Conservation (phyloP, 2,113 vertebrate genomes). For the Pampusana beccarii region DNA sequence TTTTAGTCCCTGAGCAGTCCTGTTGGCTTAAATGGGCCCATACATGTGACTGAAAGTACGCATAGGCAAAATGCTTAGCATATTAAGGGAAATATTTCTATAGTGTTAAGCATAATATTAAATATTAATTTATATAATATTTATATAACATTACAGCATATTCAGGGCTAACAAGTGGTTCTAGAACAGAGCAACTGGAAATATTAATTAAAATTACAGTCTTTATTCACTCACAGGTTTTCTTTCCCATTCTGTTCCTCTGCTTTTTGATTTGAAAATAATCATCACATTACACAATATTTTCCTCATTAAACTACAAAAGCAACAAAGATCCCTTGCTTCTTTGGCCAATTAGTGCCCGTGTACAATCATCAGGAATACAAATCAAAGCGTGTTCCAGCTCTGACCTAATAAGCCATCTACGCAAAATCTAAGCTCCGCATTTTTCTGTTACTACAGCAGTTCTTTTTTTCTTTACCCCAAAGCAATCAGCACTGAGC, state of each 20-base stretch:
- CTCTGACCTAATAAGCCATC: constrained; percentile 19
- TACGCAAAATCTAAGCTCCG: not conserved
- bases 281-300: constrained; percentile 39
- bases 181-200: not conserved
- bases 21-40: not conserved
- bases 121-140: not conserved
- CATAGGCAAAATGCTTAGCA: not conserved
- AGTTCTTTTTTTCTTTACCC: not conserved
- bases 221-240: constrained; percentile 1
- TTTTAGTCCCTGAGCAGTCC: not conserved
- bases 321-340: constrained; percentile 14
- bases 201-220: constrained; percentile 32
- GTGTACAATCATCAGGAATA: constrained; percentile 18
- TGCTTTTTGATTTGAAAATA: constrained; percentile 40
- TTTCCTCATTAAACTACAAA: constrained; percentile 17
- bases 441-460: not conserved
- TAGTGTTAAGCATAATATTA: not conserved
- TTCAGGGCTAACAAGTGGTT: not conserved
- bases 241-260: not conserved
- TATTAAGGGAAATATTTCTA: not conserved
- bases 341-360: constrained; percentile 42
- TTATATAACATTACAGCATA: not conserved
- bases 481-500: not conserved
- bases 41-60: not conserved
- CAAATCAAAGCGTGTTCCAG: constrained; percentile 44